Percentiles rank a stretch among this genome's conserved stretches.
phyloP scores from a whole-genome alignment of 1,140 invertebrate genomes.

The Procambarus clarkii region DNA sequence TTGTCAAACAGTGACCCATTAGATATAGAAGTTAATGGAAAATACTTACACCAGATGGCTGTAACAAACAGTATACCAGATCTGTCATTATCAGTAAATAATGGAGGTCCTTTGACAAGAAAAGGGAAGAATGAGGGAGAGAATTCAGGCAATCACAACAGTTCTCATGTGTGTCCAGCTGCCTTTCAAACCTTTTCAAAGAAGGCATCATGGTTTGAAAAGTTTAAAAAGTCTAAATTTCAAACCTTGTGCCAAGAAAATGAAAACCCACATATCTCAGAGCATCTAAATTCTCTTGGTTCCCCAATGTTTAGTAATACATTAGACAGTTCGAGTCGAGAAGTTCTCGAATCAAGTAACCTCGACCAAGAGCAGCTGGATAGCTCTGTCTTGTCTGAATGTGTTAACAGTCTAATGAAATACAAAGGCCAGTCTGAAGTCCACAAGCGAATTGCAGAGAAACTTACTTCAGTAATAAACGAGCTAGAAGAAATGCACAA shows the following conservation, averaged over 20 bases:
- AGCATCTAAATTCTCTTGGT: conserved; percentile 20
- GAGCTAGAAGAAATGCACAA: conserved; percentile 54
- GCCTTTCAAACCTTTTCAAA: conserved; percentile 17
- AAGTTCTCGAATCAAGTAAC: background rate
- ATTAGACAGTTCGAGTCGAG: conserved; percentile 11
- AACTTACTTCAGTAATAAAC: conserved; percentile 39
- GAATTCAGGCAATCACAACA: background rate
- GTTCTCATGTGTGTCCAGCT: background rate
- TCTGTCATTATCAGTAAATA: background rate
- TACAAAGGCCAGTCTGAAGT: conserved; percentile 49
- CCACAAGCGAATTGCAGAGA: conserved; percentile 60
- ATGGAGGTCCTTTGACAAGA: background rate
- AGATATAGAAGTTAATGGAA: background rate
- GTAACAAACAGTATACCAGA: background rate
- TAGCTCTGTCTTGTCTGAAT: background rate
- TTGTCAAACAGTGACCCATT: background rate
- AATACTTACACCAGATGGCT: background rate
- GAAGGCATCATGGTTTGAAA: conserved; percentile 60
- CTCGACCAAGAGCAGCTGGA: background rate
- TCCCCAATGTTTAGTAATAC: conserved; percentile 23
- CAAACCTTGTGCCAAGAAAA: background rate
- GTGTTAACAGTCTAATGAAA: conserved; percentile 15
- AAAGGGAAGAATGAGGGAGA: background rate
- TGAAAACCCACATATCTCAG: background rate
- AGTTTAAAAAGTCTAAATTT: conserved; percentile 16